Percentiles rank a stretch among this genome's conserved stretches.
These are phyloP conservation scores for Polypterus senegalus DNA, from an alignment of 2,113 vertebrate genomes.

Conservation along the genomic window DNA sequence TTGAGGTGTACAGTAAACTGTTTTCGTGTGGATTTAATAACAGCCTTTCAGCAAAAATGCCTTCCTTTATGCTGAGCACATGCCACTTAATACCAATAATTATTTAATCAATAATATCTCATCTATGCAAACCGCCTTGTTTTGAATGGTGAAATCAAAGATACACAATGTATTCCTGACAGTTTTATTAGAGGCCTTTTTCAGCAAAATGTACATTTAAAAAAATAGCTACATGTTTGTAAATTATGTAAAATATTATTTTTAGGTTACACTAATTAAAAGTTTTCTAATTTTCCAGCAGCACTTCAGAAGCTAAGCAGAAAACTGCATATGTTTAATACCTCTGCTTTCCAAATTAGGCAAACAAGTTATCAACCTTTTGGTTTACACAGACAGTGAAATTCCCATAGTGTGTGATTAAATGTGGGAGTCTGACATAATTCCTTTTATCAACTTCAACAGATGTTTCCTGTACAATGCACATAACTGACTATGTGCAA, in stretches of 20 bases:
- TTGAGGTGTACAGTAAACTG: too few species aligned
- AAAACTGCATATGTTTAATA: slow-evolving; percentile 8
- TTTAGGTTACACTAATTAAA: slow-evolving; percentile 5
- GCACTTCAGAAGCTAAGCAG: slow-evolving; percentile 6
- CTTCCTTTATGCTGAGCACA: slow-evolving; percentile 6
- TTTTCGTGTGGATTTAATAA: slow-evolving; percentile 8
- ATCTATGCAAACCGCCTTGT: neutral
- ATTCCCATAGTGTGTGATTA: slow-evolving; percentile 11
- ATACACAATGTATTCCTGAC: too few species aligned
- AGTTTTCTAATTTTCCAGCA: neutral
- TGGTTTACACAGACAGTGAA: slow-evolving; percentile 4
- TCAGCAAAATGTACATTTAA: too few species aligned
- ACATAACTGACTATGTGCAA: slow-evolving; percentile 15
- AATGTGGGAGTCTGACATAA: slow-evolving; percentile 8
- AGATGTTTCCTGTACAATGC: slow-evolving; percentile 14
- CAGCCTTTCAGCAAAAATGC: slow-evolving; percentile 9
- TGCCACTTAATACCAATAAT: slow-evolving; percentile 6
- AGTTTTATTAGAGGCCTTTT: too few species aligned
- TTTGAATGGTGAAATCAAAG: neutral
- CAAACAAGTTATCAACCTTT: slow-evolving; percentile 2
- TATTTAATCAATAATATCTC: neutral
- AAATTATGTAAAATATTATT: too few species aligned
- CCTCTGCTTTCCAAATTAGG: slow-evolving; percentile 6
- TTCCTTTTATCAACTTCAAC: slow-evolving; percentile 17
- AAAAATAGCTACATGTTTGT: too few species aligned